Conservation (phyloP, 2,113 vertebrate genomes). For the Noturus placidus region DNA sequence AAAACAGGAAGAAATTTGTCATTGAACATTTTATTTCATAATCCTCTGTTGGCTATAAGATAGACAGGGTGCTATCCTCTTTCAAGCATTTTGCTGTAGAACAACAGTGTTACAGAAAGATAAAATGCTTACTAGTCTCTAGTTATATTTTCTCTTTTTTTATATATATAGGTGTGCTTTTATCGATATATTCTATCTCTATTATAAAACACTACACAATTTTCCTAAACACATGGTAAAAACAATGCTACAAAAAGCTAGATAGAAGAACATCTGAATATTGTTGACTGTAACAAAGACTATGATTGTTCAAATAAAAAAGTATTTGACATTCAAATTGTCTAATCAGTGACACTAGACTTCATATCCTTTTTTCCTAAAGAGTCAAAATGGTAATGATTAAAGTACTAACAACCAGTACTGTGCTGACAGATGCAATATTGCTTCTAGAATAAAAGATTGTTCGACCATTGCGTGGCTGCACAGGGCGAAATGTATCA, state of each 20-base stretch:
- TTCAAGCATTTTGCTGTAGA: neutral
- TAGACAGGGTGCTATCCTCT: neutral
- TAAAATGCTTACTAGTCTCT: neutral
- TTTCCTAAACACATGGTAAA: neutral
- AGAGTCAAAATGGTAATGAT: constrained; percentile 39
- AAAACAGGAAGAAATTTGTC: neutral
- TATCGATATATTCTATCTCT: neutral
- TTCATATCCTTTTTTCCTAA: neutral
- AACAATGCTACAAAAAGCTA: neutral
- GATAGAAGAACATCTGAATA: neutral
- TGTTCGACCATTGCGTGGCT: constrained; percentile 59
- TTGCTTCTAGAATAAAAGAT: constrained; percentile 61
- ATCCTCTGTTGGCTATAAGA: neutral
- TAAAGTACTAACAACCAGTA: constrained; percentile 48
- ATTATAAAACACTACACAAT: neutral
- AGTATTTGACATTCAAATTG: neutral
- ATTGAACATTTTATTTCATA: neutral
- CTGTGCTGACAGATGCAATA: constrained; percentile 29
- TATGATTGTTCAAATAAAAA: neutral
- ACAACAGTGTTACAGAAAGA: neutral
- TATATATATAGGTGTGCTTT: neutral
- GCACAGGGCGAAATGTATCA: constrained; percentile 60
- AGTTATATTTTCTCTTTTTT: neutral
- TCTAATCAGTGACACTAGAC: neutral
- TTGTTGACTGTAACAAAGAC: neutral